phyloP scores from a whole-genome alignment of 2,888 invertebrate genomes.

The Lasioglossum zephyrum region DNA sequence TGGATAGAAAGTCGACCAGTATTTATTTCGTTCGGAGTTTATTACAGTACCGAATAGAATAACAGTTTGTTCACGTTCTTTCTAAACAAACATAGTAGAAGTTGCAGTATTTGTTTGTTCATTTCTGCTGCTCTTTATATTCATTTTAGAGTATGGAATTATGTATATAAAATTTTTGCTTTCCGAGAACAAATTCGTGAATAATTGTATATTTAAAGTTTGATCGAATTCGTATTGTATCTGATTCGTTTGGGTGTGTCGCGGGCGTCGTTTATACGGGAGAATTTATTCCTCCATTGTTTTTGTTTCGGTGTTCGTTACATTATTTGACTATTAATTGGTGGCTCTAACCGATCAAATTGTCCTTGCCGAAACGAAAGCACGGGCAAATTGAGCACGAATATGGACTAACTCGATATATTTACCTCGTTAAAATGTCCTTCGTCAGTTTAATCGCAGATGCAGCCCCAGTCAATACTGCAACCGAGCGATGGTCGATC shows the following conservation, averaged over 20 bases:
- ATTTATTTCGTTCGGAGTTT: background rate
- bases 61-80: background rate
- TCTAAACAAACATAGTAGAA: background rate
- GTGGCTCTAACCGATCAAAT: background rate
- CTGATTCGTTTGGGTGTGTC: background rate
- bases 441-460: conserved; percentile 42
- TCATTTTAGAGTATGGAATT: background rate
- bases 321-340: background rate
- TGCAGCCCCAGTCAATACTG: conserved; percentile 21
- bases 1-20: background rate
- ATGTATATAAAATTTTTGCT: background rate
- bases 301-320: background rate
- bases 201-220: background rate
- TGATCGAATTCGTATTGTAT: background rate
- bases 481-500: conserved; percentile 35
- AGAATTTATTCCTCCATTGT: background rate
- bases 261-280: background rate
- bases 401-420: conserved; percentile 1
- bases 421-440: conserved; percentile 22
- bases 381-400: background rate
- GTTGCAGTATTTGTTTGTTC: background rate
- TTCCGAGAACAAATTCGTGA: background rate
- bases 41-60: background rate
- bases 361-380: background rate
- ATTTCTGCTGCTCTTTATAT: background rate